Percentiles rank a stretch among this genome's conserved stretches.
phyloP scores from a whole-genome alignment of 2,888 invertebrate species.

The Mythimna ferrago region DNA sequence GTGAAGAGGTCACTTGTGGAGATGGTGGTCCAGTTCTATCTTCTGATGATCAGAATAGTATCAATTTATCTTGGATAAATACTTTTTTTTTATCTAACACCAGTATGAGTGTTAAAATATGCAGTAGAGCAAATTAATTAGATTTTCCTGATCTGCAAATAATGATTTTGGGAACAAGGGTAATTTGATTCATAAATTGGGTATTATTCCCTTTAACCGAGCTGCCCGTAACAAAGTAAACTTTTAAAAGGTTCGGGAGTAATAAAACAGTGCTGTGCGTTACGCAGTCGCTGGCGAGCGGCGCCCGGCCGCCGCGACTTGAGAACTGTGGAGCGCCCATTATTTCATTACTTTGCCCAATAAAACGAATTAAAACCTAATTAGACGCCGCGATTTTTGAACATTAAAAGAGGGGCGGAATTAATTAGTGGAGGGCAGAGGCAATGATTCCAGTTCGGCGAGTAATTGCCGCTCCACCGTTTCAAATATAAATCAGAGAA shows the following conservation, averaged over 20 bases:
- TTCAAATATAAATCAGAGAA: constrained; percentile 80
- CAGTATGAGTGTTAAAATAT: no score
- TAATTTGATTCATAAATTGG: constrained; percentile 47
- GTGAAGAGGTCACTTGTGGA: constrained; percentile 66
- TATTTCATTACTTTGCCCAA: constrained; percentile 87
- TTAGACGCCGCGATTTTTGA: constrained; percentile 90
- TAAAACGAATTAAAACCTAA: constrained; percentile 91
- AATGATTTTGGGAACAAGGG: constrained; percentile 1
- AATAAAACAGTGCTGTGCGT: constrained; percentile 73
- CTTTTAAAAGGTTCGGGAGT: constrained; percentile 65
- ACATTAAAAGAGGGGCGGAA: constrained; percentile 89
- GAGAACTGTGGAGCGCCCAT: constrained; percentile 77
- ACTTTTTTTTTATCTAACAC: not conserved
- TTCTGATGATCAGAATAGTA: not conserved
- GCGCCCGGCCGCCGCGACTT: constrained; percentile 59
- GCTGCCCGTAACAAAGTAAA: constrained; percentile 59
- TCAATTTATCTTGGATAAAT: not conserved
- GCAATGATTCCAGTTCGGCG: constrained; percentile 88
- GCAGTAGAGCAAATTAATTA: not conserved
- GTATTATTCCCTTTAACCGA: constrained; percentile 44
- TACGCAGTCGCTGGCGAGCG: constrained; percentile 52
- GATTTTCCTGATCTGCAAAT: constrained; percentile 8
- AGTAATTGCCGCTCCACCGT: constrained; percentile 82
- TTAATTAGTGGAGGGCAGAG: constrained; percentile 88
- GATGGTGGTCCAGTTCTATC: not conserved